phyloP scores from a whole-genome alignment of 2,113 vertebrate species.

The Callipepla californica region DNA sequence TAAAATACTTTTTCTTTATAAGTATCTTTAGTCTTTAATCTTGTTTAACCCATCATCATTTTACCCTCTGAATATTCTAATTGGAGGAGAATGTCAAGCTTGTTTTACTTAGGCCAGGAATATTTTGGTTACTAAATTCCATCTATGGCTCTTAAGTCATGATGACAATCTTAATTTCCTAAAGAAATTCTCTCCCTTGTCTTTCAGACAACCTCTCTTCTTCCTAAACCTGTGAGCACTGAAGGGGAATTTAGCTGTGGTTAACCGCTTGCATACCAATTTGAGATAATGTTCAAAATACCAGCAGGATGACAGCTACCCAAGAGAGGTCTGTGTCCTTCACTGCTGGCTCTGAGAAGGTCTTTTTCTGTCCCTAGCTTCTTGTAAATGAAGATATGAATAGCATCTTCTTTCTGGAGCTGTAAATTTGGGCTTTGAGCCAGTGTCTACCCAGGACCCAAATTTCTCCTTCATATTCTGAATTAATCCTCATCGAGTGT shows the following conservation, averaged over 20 bases:
- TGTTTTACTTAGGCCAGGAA: not conserved
- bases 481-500: constrained; percentile 32
- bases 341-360: not conserved
- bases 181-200: not conserved
- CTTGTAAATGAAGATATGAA: not conserved
- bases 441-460: not conserved
- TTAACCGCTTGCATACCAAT: constrained; percentile 3
- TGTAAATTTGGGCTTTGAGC: constrained; percentile 1
- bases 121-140: not conserved
- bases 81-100: not conserved
- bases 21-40: not conserved
- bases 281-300: not conserved
- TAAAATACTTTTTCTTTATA: not conserved
- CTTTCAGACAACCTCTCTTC: not conserved
- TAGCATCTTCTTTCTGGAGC: not conserved
- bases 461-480: constrained; percentile 13
- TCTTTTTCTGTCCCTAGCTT: not conserved
- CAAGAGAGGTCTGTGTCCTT: not conserved
- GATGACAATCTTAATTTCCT: not conserved
- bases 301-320: not conserved
- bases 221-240: not conserved
- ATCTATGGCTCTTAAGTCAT: not conserved
- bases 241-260: not conserved
- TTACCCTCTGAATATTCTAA: not conserved
- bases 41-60: not conserved